Conservation (phyloP, 2,797 vertebrate species). For the Molossus alvarezi region DNA sequence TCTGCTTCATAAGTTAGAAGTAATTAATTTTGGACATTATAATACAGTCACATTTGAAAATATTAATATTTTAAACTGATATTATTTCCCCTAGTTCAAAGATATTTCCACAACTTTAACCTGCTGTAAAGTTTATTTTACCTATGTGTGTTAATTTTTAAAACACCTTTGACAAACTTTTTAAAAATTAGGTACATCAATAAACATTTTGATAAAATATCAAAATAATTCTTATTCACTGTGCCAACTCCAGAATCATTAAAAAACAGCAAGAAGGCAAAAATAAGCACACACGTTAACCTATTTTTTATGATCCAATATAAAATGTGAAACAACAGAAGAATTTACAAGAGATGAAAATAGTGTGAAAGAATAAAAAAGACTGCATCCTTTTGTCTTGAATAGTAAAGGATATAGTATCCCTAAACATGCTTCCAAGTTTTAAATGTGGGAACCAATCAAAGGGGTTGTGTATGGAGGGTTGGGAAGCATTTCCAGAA, state of each 20-base stretch:
- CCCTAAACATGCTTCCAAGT: neutral
- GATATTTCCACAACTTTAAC: neutral
- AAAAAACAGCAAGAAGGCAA: neutral
- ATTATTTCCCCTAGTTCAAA: conserved; percentile 5
- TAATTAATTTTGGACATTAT: neutral
- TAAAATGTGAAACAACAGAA: neutral
- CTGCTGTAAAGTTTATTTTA: neutral
- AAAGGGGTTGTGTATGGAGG: neutral
- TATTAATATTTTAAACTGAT: neutral
- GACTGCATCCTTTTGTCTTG: neutral
- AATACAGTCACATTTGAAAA: neutral
- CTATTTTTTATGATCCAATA: neutral
- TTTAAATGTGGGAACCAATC: neutral
- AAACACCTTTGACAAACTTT: neutral
- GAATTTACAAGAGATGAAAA: neutral
- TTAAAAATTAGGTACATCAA: neutral
- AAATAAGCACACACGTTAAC: neutral
- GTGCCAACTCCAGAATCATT: neutral
- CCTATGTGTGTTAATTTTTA: neutral
- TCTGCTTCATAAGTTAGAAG: neutral
- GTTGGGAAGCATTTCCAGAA: neutral
- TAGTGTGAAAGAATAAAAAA: neutral
- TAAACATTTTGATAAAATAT: neutral
- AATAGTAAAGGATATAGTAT: neutral
- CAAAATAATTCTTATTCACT: neutral